Evolutionary conservation across 2,797 vertebrate species (phyloP), one percentile per base, ranked within the genome.

Genomic region (Sebastes iracundus): DNA sequence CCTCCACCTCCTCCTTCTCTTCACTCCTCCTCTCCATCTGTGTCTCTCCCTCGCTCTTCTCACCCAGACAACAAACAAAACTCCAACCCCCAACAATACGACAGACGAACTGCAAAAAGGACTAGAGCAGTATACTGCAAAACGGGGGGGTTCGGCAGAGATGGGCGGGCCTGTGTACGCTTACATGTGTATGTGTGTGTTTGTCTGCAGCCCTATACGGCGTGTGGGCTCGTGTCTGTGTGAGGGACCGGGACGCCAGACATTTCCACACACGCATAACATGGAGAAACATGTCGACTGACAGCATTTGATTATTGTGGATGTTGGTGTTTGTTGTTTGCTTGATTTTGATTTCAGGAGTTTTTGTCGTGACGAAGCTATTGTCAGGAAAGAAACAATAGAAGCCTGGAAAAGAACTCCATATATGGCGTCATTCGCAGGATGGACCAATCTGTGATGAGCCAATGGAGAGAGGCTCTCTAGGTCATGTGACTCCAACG

Each of bases 261-360:
- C 81, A n/a, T 79, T 82, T 80, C 82, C 90, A 88, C 91, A 88
- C 86, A 79, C 16, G 75, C 89, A 81, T 69, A 53, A 92, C 89
- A 78, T 83, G 87, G 88, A 91, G 91, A 92, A 83, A 90, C 84
- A 72, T 87, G 89, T 91, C 86, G 75, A 77, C 90, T 87, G 88
- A 93, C 90, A 92, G 87, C 91, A 85, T 94, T 90, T 93, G 92
- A 90, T 92, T 95, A 86, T 94, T 70, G 91, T 95, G 89, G 90
- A 93, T 94, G 92, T 95, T 88, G 93, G 90, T 91, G 92, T 94
- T 92, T 92, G 92, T 92, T 88, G 88, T 94, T 93, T 87, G 86
- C 87, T 92, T 87, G 77, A 86, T 89, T 90, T 93, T 91, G 70
- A 70, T 89, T 94, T 91, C 73, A 49, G 83, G 85, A 90, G 87